These are phyloP conservation scores for Nannospalax galili DNA, from an alignment of 2,113 vertebrate genomes.

Conservation along the genomic window DNA sequence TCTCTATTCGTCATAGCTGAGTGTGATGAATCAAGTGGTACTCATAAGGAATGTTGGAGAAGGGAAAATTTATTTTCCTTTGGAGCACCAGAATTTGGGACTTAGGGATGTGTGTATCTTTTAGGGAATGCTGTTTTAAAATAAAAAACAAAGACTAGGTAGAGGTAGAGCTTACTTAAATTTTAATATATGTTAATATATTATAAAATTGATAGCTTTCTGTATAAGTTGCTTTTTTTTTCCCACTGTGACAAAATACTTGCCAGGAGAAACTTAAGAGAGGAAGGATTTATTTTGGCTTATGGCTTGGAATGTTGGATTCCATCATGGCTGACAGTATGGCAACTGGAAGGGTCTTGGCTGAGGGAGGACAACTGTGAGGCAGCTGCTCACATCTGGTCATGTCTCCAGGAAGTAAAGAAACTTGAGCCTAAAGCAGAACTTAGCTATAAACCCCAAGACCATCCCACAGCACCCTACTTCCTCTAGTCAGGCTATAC, in stretches of 20 bases:
- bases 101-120: not conserved
- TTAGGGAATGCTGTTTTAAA: not conserved
- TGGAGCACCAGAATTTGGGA: not conserved
- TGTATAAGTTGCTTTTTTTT: not conserved
- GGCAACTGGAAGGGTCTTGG: not conserved
- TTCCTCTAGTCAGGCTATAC: not conserved
- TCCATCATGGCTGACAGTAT: not conserved
- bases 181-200: not conserved
- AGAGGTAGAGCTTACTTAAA: not conserved
- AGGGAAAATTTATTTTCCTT: not conserved
- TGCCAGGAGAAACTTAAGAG: not conserved
- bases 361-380: no score
- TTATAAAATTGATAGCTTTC: not conserved
- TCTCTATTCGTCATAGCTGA: not conserved
- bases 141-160: not conserved
- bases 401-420: not conserved
- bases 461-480: not conserved
- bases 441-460: not conserved
- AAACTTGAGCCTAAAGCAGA: not conserved
- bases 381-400: not conserved
- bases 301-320: not conserved
- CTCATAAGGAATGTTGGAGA: not conserved
- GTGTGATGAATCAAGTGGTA: not conserved
- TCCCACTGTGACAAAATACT: not conserved
- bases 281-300: not conserved